A percentile compares a stretch with the other conserved stretches of the same genome.
Evolutionary conservation across 2,888 invertebrate species (phyloP).

Genomic region (Melikaiella ostensackeni): DNA sequence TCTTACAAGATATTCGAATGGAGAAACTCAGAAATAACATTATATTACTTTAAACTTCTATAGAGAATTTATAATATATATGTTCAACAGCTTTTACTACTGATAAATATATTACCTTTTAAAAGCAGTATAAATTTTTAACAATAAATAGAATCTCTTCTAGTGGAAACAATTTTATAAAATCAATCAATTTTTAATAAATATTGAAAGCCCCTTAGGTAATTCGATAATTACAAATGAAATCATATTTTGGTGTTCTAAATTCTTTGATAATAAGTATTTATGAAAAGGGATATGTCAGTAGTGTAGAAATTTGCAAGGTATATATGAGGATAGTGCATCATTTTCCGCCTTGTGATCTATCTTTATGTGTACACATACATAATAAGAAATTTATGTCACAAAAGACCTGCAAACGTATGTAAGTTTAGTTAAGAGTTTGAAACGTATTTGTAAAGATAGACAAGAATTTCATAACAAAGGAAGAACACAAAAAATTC

Average conservation of each 20-base stretch:
- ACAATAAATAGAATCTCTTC: slow-evolving; percentile 7
- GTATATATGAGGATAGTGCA: not conserved
- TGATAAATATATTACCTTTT: not conserved
- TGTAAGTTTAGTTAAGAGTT: not conserved
- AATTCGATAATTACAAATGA: too few species aligned
- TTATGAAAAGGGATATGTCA: slow-evolving; percentile 9
- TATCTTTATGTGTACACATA: slow-evolving; percentile 1
- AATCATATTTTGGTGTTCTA: too few species aligned
- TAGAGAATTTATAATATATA: slow-evolving; percentile 17
- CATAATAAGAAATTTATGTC: slow-evolving; percentile 5
- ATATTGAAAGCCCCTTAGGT: too few species aligned
- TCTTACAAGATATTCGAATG: not conserved
- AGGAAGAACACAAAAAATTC: not conserved
- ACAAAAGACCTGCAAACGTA: not conserved
- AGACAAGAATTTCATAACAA: not conserved
- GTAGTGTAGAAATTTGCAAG: not conserved
- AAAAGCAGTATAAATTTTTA: not conserved
- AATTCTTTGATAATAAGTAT: not conserved
- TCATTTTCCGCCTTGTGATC: slow-evolving; percentile 9
- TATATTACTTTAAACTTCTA: slow-evolving; percentile 1
- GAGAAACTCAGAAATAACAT: slow-evolving; percentile 5
- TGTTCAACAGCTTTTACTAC: slow-evolving; percentile 8
- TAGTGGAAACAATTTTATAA: not conserved
- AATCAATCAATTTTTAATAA: not conserved
- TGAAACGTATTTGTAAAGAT: not conserved